Percentiles rank a stretch among this genome's conserved stretches.
These are phyloP conservation scores for Prolemur simus DNA, from an alignment of 2,113 vertebrate genomes.

Conservation along the genomic window DNA sequence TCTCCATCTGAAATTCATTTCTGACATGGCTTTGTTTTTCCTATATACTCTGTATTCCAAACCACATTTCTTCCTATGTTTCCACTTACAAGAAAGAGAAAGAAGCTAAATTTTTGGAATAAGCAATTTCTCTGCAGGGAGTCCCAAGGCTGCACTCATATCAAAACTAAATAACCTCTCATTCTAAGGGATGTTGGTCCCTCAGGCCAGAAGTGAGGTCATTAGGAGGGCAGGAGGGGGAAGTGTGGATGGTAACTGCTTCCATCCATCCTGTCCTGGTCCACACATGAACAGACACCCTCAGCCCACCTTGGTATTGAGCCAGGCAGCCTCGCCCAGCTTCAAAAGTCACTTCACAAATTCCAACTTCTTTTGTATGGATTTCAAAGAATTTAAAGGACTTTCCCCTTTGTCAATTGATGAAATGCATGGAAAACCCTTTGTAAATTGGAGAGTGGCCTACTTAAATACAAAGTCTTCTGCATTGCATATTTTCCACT, in stretches of 20 bases:
- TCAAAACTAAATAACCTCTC: conserved; percentile 83
- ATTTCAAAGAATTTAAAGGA: conserved; percentile 70
- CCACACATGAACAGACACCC: conserved; percentile 78
- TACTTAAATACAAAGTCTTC: not conserved
- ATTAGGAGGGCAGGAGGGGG: conserved; percentile 80
- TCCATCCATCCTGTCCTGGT: conserved; percentile 73
- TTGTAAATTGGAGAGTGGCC: not conserved
- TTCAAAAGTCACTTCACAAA: conserved; percentile 71
- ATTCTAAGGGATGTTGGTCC: conserved; percentile 77
- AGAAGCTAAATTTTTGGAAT: conserved; percentile 68
- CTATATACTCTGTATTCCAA: not conserved
- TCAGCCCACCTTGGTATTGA: conserved; percentile 70
- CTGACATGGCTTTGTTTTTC: not conserved
- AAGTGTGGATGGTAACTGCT: conserved; percentile 75
- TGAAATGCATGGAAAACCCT: conserved; percentile 18
- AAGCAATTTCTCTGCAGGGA: conserved; percentile 78
- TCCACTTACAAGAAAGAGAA: conserved; percentile 43
- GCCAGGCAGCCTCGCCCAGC: conserved; percentile 65
- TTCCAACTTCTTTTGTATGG: conserved; percentile 63
- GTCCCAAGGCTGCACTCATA: conserved; percentile 68
- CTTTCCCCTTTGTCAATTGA: conserved; percentile 33
- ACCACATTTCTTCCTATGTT: conserved; percentile 6
- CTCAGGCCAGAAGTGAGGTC: conserved; percentile 82
- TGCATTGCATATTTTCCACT: conserved; percentile 9
- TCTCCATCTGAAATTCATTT: conserved; percentile 18